phyloP scores from a whole-genome alignment of 2,797 vertebrate species.

The Coracias cyanogaster region DNA sequence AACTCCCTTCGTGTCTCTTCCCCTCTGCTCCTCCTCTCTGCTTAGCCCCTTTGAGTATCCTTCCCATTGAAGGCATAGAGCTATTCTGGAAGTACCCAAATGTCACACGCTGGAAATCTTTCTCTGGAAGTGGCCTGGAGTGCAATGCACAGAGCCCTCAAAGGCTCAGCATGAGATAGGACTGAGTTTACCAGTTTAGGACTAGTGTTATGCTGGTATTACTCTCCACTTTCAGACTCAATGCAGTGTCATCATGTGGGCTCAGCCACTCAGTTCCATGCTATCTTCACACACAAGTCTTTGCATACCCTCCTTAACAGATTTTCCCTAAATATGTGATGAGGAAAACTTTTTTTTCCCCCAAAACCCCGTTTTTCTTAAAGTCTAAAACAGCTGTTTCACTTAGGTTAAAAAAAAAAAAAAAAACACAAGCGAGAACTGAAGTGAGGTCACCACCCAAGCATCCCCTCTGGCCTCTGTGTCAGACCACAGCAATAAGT shows the following conservation, averaged over 20 bases:
- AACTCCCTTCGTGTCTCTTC: fast-evolving
- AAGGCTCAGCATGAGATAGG: neutral
- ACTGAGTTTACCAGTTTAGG: neutral
- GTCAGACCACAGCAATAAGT: neutral
- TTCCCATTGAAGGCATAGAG: neutral
- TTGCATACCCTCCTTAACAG: neutral
- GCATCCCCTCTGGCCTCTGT: neutral
- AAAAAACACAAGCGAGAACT: neutral
- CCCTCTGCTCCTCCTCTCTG: neutral
- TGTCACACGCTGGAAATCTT: neutral
- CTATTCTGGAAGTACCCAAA: neutral
- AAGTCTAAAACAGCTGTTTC: constrained; percentile 7
- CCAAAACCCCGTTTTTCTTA: neutral
- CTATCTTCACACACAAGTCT: neutral
- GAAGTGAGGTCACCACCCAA: constrained; percentile 14
- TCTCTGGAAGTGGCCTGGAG: neutral
- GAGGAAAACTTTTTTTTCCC: neutral
- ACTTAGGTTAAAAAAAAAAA: constrained; percentile 9
- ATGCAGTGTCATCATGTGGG: neutral
- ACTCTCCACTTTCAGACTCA: neutral
- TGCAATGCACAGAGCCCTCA: neutral
- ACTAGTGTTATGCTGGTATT: neutral
- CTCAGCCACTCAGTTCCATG: neutral
- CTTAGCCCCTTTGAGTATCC: neutral
- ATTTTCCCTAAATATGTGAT: neutral